These are phyloP conservation scores for Drosophila anceps DNA, from an alignment of 2,888 invertebrate genomes.

Conservation along the genomic window DNA sequence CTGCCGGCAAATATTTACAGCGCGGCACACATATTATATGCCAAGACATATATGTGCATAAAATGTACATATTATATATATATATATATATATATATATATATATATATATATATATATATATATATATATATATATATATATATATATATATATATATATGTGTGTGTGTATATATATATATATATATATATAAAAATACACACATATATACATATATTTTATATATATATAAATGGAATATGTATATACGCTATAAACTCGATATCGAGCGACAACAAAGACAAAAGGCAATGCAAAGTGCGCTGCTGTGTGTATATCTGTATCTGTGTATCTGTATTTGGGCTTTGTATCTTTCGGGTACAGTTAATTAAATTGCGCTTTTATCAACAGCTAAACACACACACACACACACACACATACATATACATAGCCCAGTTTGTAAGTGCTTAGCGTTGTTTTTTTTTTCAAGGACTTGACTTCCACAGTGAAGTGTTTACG, in stretches of 20 bases:
- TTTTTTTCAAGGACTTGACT: conserved; percentile 51
- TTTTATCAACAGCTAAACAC: conserved; percentile 47
- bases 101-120: conserved; percentile 14
- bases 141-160: background rate
- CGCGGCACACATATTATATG: conserved; percentile 38
- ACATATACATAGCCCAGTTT: conserved; percentile 6
- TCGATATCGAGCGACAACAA: conserved; percentile 40
- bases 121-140: conserved; percentile 1
- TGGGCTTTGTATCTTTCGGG: conserved; percentile 43
- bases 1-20: conserved; percentile 68
- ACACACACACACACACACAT: conserved; percentile 5
- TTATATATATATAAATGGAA: conserved; percentile 2
- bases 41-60: conserved; percentile 15
- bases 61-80: conserved; percentile 17
- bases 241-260: conserved; percentile 11
- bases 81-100: background rate
- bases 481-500: conserved; percentile 47
- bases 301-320: conserved; percentile 26
- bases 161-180: too few species aligned
- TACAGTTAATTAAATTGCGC: conserved; percentile 65
- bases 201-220: too few species aligned
- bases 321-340: conserved; percentile 30
- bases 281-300: conserved; percentile 32
- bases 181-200: conserved; percentile 2
- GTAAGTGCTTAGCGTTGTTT: conserved; percentile 9